Percentiles rank a stretch among this genome's conserved stretches.
These are phyloP conservation scores for Etheostoma nigrum DNA, from an alignment of 2,797 vertebrate genomes.

Conservation along the genomic window DNA sequence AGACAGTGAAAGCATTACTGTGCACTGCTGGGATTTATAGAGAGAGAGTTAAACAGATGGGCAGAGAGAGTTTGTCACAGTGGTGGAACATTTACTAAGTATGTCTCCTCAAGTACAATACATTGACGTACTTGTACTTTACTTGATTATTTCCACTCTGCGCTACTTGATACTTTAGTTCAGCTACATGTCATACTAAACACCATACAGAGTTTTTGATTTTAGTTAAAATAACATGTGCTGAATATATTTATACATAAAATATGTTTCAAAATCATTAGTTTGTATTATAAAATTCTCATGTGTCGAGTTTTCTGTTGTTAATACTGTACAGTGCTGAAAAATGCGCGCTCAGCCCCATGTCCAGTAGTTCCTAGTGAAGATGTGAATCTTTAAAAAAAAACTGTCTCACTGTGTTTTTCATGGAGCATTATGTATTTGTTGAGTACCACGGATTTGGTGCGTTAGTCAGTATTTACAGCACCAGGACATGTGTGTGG, in stretches of 20 bases:
- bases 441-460: not conserved
- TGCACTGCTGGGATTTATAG: conserved; percentile 8
- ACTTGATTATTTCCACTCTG: not conserved
- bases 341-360: not conserved
- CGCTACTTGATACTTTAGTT: not conserved
- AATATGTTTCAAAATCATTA: not conserved
- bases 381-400: not conserved
- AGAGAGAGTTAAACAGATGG: conserved; percentile 31
- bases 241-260: not conserved
- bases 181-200: not conserved
- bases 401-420: not conserved
- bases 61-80: conserved; percentile 20
- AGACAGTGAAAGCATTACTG: conserved; percentile 24
- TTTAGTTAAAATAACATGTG: not conserved
- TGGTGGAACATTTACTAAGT: conserved; percentile 9
- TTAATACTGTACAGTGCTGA: not conserved
- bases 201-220: not conserved
- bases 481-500: not conserved
- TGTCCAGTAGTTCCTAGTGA: not conserved
- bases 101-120: not conserved
- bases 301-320: not conserved
- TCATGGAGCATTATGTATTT: not conserved
- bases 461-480: not conserved
- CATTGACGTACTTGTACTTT: not conserved
- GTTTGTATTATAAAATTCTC: not conserved